These are phyloP conservation scores for Galerucella pusilla DNA, from an alignment of 2,888 invertebrate genomes.

Conservation along the genomic window DNA sequence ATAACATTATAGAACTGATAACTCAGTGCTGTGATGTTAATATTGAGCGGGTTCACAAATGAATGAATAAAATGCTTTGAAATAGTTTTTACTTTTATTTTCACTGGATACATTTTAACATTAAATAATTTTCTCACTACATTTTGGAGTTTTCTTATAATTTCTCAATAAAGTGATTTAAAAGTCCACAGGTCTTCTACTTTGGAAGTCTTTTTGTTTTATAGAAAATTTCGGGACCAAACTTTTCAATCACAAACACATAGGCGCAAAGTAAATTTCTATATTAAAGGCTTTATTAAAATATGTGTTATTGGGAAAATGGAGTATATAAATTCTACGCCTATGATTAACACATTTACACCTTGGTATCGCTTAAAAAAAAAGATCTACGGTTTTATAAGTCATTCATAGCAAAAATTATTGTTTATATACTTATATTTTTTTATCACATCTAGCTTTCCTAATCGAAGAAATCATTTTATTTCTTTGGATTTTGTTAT, in stretches of 20 bases:
- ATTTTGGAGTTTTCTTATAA: conserved; percentile 38
- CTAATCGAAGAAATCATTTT: neutral
- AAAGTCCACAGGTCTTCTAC: neutral
- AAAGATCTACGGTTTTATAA: neutral
- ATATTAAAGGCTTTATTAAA: neutral
- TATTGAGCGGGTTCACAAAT: no score
- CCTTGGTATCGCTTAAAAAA: conserved; percentile 7
- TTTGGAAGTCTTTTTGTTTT: neutral
- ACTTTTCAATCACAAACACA: neutral
- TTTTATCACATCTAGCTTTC: conserved; percentile 21
- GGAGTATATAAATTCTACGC: conserved; percentile 1
- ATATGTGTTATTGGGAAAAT: neutral
- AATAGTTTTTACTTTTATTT: conserved; percentile 45
- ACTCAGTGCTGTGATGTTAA: no score
- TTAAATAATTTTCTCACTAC: conserved; percentile 48
- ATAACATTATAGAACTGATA: no score
- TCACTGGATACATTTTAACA: conserved; percentile 48
- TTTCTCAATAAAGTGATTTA: conserved; percentile 24
- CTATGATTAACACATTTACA: conserved; percentile 12
- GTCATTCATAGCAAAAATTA: conserved; percentile 15
- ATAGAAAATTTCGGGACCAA: neutral
- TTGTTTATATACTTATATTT: conserved; percentile 1
- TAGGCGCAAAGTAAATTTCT: neutral
- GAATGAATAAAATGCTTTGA: conserved; percentile 8
- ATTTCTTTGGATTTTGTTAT: neutral